phyloP scores from a whole-genome alignment of 2,888 invertebrate genomes.

The Tenthredo distinguenda region DNA sequence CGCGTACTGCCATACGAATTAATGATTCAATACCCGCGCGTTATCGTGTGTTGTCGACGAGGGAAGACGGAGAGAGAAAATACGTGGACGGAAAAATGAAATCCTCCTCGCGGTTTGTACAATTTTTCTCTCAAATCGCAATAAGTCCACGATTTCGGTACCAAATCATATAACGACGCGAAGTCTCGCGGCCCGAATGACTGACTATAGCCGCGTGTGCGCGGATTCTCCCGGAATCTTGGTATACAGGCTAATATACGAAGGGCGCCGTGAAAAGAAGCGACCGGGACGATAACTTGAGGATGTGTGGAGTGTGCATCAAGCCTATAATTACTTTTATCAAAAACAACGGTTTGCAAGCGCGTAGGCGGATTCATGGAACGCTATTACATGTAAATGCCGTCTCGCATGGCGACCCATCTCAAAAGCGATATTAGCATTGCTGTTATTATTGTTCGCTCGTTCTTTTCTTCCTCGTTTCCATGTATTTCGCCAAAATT shows the following conservation, averaged over 20 bases:
- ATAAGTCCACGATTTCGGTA: no score
- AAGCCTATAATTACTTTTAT: conserved; percentile 74
- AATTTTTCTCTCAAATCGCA: no score
- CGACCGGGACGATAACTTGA: background rate
- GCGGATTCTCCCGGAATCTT: background rate
- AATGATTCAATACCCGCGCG: background rate
- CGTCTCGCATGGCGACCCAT: conserved; percentile 72
- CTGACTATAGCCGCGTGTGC: background rate
- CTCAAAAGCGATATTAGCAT: conserved; percentile 69
- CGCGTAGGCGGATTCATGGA: conserved; percentile 74
- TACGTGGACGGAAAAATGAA: background rate
- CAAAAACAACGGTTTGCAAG: conserved; percentile 67
- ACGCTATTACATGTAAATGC: conserved; percentile 75
- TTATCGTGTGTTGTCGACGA: background rate
- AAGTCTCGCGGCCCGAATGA: no score
- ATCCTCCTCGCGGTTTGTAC: background rate
- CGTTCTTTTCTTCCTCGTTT: background rate
- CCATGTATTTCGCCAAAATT: background rate
- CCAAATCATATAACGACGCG: background rate
- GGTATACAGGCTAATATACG: conserved; percentile 9
- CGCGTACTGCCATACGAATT: background rate
- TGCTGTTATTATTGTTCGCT: conserved; percentile 24
- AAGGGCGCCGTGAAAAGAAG: background rate
- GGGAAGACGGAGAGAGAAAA: background rate
- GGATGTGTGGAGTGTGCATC: background rate